phyloP scores from a whole-genome alignment of 2,888 invertebrate genomes.

The Dynastes tityus region DNA sequence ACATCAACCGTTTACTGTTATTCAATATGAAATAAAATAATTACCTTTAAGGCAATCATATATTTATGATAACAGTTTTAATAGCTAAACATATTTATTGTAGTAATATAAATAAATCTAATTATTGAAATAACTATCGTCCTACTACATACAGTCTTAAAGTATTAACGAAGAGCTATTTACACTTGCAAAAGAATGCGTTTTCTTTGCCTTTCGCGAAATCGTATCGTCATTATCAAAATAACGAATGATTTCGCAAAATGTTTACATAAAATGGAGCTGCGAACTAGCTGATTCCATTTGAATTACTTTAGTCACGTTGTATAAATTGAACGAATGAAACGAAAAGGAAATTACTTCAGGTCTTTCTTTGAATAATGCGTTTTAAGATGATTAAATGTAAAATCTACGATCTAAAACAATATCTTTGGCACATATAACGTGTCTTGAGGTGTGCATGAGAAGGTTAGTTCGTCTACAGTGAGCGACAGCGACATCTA shows the following conservation, averaged over 20 bases:
- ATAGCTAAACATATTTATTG: slow-evolving; percentile 41
- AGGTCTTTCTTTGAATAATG: not conserved
- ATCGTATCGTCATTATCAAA: not conserved
- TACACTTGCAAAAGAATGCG: slow-evolving; percentile 52
- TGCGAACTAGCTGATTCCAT: no score
- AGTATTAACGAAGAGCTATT: slow-evolving; percentile 60
- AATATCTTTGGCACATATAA: slow-evolving; percentile 33
- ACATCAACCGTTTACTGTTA: not conserved
- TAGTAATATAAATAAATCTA: slow-evolving; percentile 49
- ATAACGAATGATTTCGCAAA: not conserved
- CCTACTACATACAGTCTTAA: slow-evolving; percentile 62
- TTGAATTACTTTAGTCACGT: no score
- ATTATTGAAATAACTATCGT: slow-evolving; percentile 51
- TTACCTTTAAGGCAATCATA: slow-evolving; percentile 53
- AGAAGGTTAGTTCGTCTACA: not conserved
- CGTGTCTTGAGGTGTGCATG: slow-evolving; percentile 4
- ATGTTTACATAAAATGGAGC: no score
- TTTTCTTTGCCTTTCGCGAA: not conserved
- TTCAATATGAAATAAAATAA: slow-evolving; percentile 33
- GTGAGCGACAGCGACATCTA: no score
- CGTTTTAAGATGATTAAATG: not conserved
- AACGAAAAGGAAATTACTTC: no score
- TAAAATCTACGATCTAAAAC: not conserved
- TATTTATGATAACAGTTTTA: slow-evolving; percentile 45
- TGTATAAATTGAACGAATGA: no score